Evolutionary conservation across 2,797 vertebrate species (phyloP).

Genomic region (Dendrocincla tyrannina): DNA sequence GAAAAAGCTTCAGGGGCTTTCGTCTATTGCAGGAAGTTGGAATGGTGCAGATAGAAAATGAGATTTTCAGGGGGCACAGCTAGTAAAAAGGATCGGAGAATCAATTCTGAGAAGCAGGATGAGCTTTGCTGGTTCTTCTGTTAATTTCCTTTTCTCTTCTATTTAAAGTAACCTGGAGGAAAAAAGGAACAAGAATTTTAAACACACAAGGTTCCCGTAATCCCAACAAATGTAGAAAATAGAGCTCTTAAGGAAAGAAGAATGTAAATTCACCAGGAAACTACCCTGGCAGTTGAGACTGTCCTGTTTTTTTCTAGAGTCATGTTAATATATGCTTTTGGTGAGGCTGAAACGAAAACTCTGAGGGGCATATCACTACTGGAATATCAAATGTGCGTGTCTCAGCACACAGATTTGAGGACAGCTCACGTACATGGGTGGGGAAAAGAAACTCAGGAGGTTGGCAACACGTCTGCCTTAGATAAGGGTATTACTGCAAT

Average conservation of each 20-base stretch:
- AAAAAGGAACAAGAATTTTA: slow-evolving; percentile 1
- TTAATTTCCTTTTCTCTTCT: not conserved
- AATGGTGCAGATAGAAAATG: not conserved
- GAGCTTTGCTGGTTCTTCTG: not conserved
- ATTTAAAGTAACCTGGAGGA: slow-evolving; percentile 2
- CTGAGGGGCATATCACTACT: not conserved
- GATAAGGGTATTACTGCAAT: not conserved
- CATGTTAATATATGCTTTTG: not conserved
- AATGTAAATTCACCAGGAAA: slow-evolving; percentile 4
- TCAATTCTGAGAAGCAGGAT: not conserved
- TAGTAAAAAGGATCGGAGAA: not conserved
- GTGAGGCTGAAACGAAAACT: not conserved
- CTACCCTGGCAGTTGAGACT: not conserved
- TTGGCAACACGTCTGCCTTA: not conserved
- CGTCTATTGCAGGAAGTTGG: not conserved
- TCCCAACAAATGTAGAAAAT: not conserved
- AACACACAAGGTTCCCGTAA: not conserved
- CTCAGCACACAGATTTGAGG: not conserved
- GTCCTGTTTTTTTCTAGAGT: not conserved
- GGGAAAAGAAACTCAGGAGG: not conserved
- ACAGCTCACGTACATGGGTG: not conserved
- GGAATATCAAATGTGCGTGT: not conserved
- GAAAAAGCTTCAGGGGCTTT: slow-evolving; percentile 12
- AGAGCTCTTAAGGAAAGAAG: not conserved
- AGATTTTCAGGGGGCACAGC: not conserved